phyloP scores from a whole-genome alignment of 2,888 invertebrate genomes.

The Bembecia ichneumoniformis region DNA sequence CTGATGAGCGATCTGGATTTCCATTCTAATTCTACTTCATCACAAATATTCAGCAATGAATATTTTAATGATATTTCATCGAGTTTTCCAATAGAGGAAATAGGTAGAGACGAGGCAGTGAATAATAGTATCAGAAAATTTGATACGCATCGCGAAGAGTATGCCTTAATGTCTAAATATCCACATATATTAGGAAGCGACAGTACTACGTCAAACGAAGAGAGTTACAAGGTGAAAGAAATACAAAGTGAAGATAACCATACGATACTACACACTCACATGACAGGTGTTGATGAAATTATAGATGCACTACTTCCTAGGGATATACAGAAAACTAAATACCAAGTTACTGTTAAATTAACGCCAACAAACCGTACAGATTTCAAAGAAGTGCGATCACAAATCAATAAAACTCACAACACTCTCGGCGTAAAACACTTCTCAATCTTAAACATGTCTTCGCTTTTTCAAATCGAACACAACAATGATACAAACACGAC shows the following conservation, averaged over 20 bases:
- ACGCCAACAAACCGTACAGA: slow-evolving; percentile 43
- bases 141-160: no score
- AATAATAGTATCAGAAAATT: background rate
- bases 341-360: slow-evolving; percentile 51
- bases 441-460: slow-evolving; percentile 49
- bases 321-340: slow-evolving; percentile 14
- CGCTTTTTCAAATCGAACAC: slow-evolving; percentile 47
- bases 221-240: background rate
- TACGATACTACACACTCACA: slow-evolving; percentile 4
- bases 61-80: no score
- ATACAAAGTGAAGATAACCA: slow-evolving; percentile 1
- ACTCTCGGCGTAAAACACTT: slow-evolving; percentile 44
- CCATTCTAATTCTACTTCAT: no score
- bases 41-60: no score
- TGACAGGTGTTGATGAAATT: slow-evolving; percentile 24
- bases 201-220: background rate
- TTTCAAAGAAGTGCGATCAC: slow-evolving; percentile 54
- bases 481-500: slow-evolving; percentile 20
- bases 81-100: background rate
- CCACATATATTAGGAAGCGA: no score
- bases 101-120: background rate
- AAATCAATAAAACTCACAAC: slow-evolving; percentile 52
- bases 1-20: no score
- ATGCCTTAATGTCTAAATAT: no score
- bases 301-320: slow-evolving; percentile 16